phyloP scores from a whole-genome alignment of 2,888 invertebrate species.

The Teinopalpus imperialis region DNA sequence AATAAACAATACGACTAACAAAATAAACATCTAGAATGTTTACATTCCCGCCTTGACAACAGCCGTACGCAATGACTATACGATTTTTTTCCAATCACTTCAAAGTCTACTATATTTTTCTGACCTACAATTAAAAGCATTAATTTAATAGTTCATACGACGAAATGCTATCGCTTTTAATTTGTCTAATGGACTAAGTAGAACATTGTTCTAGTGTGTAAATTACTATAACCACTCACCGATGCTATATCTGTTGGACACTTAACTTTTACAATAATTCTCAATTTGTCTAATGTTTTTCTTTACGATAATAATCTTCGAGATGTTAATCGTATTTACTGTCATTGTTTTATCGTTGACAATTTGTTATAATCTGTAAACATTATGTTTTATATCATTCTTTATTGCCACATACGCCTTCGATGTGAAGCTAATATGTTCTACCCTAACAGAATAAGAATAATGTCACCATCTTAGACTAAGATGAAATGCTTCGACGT shows the following conservation, averaged over 20 bases:
- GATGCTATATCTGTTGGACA: neutral
- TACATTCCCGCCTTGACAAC: no score
- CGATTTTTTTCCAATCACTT: neutral
- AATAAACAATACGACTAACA: no score
- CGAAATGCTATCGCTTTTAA: slow-evolving; percentile 32
- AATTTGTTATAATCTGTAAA: no score
- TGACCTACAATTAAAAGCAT: slow-evolving; percentile 19
- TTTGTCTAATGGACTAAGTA: slow-evolving; percentile 34
- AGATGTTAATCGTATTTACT: slow-evolving; percentile 7
- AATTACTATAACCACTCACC: slow-evolving; percentile 21
- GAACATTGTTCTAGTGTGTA: slow-evolving; percentile 28
- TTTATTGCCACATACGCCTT: no score
- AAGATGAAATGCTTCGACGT: no score
- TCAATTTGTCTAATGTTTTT: slow-evolving; percentile 10
- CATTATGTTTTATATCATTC: no score
- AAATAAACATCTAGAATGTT: no score
- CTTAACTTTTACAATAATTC: slow-evolving; percentile 7
- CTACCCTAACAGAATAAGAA: no score
- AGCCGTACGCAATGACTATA: no score
- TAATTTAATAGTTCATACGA: slow-evolving; percentile 14
- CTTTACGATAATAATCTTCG: neutral
- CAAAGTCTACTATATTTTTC: neutral
- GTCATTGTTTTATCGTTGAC: slow-evolving; percentile 16
- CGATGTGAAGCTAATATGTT: no score
- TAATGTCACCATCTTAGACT: no score